phyloP scores from a whole-genome alignment of 2,797 vertebrate genomes.

The Threskiornis aethiopicus region DNA sequence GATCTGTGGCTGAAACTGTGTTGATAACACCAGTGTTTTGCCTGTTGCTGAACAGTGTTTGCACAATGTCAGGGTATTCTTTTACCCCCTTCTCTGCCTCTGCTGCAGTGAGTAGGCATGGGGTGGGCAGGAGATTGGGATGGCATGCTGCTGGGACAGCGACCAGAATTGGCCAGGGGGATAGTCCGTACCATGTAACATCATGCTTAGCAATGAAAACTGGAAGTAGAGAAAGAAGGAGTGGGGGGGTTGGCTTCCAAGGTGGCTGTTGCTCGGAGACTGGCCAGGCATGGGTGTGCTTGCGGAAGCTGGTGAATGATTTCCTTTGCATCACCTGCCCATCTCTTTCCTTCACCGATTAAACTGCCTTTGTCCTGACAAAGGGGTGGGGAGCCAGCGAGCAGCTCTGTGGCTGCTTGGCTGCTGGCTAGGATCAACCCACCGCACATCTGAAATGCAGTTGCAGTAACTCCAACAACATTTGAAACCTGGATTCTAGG shows the following conservation, averaged over 20 bases:
- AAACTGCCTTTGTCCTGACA: background rate
- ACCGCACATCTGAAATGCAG: accelerated
- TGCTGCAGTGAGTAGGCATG: background rate
- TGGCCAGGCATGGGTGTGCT: background rate
- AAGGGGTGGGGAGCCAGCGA: accelerated
- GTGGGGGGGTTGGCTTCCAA: background rate
- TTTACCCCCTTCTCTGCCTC: accelerated
- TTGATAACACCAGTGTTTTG: background rate
- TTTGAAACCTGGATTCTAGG: background rate
- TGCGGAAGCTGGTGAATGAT: background rate
- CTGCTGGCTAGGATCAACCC: background rate
- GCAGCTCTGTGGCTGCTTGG: background rate
- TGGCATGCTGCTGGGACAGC: background rate
- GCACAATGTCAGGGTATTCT: background rate
- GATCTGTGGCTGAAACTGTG: background rate
- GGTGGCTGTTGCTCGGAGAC: background rate
- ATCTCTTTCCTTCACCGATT: background rate
- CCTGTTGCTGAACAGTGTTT: background rate
- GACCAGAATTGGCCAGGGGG: background rate
- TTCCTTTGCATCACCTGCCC: background rate
- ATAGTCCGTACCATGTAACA: accelerated
- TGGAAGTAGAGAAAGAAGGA: background rate
- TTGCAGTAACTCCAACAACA: background rate
- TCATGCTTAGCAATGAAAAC: background rate
- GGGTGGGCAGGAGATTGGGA: background rate